These are phyloP conservation scores for Calephelis nemesis DNA, from an alignment of 1,140 invertebrate species.

Conservation along the genomic window DNA sequence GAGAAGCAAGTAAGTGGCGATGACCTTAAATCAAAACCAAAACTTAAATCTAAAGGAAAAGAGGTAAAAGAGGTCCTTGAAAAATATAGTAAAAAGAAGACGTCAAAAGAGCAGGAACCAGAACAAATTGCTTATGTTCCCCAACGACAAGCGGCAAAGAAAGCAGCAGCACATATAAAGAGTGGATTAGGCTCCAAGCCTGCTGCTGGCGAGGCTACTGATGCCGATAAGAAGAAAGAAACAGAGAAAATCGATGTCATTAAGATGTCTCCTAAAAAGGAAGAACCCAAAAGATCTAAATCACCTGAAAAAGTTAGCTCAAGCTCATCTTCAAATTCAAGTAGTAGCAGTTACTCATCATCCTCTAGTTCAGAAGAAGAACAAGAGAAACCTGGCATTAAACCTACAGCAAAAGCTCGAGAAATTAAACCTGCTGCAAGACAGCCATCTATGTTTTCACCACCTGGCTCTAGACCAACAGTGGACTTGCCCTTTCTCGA, in stretches of 20 bases:
- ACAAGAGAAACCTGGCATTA: constrained; percentile 60
- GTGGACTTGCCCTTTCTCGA: constrained; percentile 82
- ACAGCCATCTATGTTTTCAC: constrained; percentile 70
- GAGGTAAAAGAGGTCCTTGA: constrained; percentile 54
- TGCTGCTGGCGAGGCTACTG: constrained; percentile 69
- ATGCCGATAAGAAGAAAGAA: constrained; percentile 74
- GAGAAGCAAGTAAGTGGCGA: constrained; percentile 60
- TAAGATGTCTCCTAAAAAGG: constrained; percentile 67
- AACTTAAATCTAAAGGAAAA: constrained; percentile 64
- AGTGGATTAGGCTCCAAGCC: constrained; percentile 85
- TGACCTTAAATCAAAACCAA: constrained; percentile 69
- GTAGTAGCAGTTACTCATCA: constrained; percentile 73
- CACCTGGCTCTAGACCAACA: constrained; percentile 68
- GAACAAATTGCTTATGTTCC: constrained; percentile 92
- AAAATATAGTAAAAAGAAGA: constrained; percentile 80
- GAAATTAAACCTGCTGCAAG: constrained; percentile 61
- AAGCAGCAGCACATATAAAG: constrained; percentile 93
- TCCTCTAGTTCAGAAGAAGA: constrained; percentile 79
- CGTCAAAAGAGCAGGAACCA: constrained; percentile 74
- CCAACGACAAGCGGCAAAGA: constrained; percentile 93
- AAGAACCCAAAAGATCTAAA: constrained; percentile 61
- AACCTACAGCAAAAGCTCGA: constrained; percentile 63
- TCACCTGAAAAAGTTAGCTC: constrained; percentile 63
- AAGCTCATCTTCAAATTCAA: constrained; percentile 70
- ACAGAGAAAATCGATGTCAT: constrained; percentile 48